Evolutionary conservation across 2,888 invertebrate species (phyloP), one percentile per base, ranked within the genome.

Genomic region (Phaonia tiefii): DNA sequence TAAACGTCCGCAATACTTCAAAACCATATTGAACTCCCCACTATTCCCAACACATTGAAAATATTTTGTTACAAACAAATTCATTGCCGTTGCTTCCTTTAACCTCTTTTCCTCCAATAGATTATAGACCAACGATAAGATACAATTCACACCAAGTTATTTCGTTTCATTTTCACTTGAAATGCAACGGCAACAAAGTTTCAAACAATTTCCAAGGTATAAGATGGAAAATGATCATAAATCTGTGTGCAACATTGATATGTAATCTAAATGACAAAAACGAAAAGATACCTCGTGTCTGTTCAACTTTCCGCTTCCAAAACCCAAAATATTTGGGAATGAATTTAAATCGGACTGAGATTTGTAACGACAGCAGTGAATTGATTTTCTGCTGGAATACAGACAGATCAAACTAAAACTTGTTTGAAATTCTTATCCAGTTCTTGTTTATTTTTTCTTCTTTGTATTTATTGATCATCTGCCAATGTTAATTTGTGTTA

Each of bases 251-350:
- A 78, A 77, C 70, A 75, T 72, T 67, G 75, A 81, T 72, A 72
- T 75, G 74, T 81, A 75, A 81, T 81, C 75, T 78, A 81, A 75
- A 78, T 49, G 71, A 81, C 75, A 70, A 71, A n/a, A n/a, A n/a
- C n/a, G n/a, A n/a, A n/a, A n/a, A n/a, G n/a, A n/a, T n/a, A n/a
- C n/a, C n/a, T n/a, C n/a, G n/a, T n/a, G n/a, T n/a, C 63, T 65
- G 56, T 58, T 74, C 13, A 17, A 44, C 13, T 56, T 58, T 11
- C 42, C 44, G 31, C 42, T 49, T 20, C 17, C 17, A 49, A 25
- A 60, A 60, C 5, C 10, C 60, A 31, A 60, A 60, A 37, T 60
- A 39, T 60, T 31, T 58, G 37, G 37, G 49, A 60, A 51, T 39
- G 60, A 60, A 60, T 39, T 26, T 13, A 20, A 49, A 49, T 20